phyloP scores from a whole-genome alignment of 2,888 invertebrate genomes.

The Urechis unicinctus region DNA sequence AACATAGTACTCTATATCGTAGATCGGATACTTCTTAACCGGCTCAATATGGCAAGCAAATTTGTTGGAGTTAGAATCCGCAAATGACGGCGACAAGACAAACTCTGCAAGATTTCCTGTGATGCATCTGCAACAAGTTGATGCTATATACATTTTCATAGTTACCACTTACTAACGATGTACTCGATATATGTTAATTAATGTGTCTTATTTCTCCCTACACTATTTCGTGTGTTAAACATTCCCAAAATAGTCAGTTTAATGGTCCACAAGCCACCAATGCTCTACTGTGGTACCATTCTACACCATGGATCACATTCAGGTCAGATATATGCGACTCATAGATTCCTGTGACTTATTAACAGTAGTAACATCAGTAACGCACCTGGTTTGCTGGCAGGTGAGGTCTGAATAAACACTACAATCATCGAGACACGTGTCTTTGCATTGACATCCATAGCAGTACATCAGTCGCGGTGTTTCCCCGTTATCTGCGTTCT shows the following conservation, averaged over 20 bases:
- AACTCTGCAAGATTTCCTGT: constrained; percentile 41
- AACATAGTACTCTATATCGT: constrained; percentile 21
- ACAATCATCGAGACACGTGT: constrained; percentile 35
- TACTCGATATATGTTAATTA: too few species aligned
- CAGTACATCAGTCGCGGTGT: constrained; percentile 41
- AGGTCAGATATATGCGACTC: background rate
- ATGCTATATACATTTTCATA: too few species aligned
- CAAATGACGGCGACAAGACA: constrained; percentile 31
- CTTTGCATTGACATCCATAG: constrained; percentile 36
- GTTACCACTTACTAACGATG: too few species aligned
- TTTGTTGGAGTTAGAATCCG: constrained; percentile 7
- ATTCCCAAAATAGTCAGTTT: too few species aligned
- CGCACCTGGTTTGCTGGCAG: constrained; percentile 38
- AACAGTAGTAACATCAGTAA: background rate
- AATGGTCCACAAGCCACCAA: too few species aligned
- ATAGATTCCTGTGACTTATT: background rate
- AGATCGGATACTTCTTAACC: constrained; percentile 20
- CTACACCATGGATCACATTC: background rate
- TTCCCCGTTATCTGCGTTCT: constrained; percentile 37
- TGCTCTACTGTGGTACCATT: too few species aligned
- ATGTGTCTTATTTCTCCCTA: too few species aligned
- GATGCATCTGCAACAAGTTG: constrained; percentile 28
- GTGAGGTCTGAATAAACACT: constrained; percentile 33
- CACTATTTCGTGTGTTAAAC: too few species aligned
- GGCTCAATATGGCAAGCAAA: constrained; percentile 25